Evolutionary conservation across 1,140 invertebrate species (phyloP).

Genomic region (Eulimnadia texana): DNA sequence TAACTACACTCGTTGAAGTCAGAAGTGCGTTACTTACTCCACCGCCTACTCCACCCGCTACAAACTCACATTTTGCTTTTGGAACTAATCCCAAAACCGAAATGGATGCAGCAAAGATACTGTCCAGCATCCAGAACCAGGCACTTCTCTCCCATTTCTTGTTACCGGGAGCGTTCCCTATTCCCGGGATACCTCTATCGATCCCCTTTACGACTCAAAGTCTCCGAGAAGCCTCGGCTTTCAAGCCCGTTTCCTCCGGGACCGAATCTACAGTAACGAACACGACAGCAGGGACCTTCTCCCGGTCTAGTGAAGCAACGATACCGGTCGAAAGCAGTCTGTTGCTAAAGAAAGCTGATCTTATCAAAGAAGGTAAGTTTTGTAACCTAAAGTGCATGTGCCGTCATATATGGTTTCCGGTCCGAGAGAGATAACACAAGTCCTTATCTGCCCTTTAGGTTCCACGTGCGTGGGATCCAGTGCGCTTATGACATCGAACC

Average conservation of each 20-base stretch:
- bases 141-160: not conserved
- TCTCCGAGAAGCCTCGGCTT: not conserved
- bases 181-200: not conserved
- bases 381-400: no score
- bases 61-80: no score
- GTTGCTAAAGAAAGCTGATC: not conserved
- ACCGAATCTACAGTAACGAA: no score
- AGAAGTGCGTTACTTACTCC: no score
- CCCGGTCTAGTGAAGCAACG: no score
- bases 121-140: not conserved
- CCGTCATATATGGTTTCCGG: no score
- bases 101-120: not conserved
- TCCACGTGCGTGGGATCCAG: not conserved
- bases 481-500: not conserved
- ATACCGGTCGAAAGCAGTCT: no score
- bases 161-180: not conserved
- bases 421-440: not conserved
- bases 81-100: no score
- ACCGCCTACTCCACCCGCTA: no score
- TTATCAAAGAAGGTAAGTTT: not conserved
- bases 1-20: no score
- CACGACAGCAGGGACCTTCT: no score
- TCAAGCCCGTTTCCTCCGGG: not conserved
- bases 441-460: not conserved
- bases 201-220: not conserved